These are phyloP conservation scores for Buathra laborator DNA, from an alignment of 2,888 invertebrate genomes.

Conservation along the genomic window DNA sequence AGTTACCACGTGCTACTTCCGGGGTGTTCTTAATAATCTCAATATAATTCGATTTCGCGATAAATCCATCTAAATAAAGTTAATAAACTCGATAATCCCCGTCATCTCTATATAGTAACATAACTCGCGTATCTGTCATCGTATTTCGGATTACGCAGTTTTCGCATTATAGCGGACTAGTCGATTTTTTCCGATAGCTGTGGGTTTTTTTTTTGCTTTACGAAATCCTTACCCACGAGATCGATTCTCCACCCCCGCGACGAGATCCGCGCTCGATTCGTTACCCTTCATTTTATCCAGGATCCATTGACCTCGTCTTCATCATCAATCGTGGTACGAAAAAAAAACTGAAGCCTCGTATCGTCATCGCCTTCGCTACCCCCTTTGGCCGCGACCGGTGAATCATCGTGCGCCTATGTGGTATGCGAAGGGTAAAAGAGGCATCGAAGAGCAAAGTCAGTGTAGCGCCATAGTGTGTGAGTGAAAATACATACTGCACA, in stretches of 20 bases:
- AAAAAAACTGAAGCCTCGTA: not conserved
- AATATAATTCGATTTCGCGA: not conserved
- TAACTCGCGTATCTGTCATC: no score
- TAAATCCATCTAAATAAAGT: no score
- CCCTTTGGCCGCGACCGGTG: not conserved
- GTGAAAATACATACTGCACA: conserved; percentile 5
- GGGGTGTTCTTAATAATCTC: not conserved
- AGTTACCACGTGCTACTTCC: conserved; percentile 56
- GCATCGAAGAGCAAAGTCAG: conserved; percentile 3
- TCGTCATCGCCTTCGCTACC: not conserved
- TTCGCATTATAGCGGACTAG: no score
- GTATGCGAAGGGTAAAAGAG: conserved; percentile 2
- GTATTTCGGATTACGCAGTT: no score
- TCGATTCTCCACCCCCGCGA: not conserved
- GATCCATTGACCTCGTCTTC: not conserved
- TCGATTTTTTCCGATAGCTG: no score
- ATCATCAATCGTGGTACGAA: not conserved
- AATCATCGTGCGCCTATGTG: not conserved
- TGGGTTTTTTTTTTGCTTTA: no score
- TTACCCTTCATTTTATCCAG: not conserved
- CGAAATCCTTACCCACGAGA: not conserved
- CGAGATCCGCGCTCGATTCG: not conserved
- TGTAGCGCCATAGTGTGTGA: not conserved
- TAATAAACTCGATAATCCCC: no score
- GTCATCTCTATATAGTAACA: no score